Evolutionary conservation across 1,140 invertebrate species (phyloP).

Genomic region (Danaus melanippus): DNA sequence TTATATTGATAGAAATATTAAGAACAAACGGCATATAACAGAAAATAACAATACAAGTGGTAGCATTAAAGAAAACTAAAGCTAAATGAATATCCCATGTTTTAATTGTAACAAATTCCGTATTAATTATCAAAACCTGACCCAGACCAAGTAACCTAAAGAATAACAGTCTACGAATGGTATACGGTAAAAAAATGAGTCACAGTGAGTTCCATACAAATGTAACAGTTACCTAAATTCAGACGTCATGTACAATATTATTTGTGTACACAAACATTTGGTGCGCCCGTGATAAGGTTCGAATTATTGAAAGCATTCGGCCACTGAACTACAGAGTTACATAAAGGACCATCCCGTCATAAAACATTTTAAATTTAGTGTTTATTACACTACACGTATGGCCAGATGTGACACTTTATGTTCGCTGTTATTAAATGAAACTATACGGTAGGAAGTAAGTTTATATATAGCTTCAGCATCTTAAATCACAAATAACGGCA

Average conservation of each 20-base stretch:
- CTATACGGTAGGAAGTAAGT: too few relatives aligned
- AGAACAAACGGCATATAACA: too few relatives aligned
- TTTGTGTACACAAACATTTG: constrained; percentile 46
- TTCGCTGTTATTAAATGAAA: too few relatives aligned
- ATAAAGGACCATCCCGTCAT: constrained; percentile 2
- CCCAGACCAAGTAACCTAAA: constrained; percentile 38
- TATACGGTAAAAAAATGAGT: constrained; percentile 57
- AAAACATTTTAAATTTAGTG: too few relatives aligned
- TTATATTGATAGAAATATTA: too few relatives aligned
- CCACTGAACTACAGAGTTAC: constrained; percentile 35
- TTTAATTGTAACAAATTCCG: constrained; percentile 3
- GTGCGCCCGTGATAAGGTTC: constrained; percentile 46
- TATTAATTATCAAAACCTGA: constrained; percentile 28
- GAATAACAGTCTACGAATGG: constrained; percentile 38
- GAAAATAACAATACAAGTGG: too few relatives aligned
- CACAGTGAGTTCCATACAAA: constrained; percentile 32
- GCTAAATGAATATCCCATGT: too few relatives aligned
- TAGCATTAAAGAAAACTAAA: too few relatives aligned
- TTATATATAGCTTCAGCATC: too few relatives aligned
- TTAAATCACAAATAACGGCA: too few relatives aligned
- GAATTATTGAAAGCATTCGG: constrained; percentile 38
- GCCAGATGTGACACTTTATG: too few relatives aligned
- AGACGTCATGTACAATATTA: constrained; percentile 52
- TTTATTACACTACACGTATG: constrained; percentile 7
- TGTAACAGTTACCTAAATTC: constrained; percentile 61